These are phyloP conservation scores for Noctua comes DNA, from an alignment of 2,888 invertebrate species.

Conservation along the genomic window DNA sequence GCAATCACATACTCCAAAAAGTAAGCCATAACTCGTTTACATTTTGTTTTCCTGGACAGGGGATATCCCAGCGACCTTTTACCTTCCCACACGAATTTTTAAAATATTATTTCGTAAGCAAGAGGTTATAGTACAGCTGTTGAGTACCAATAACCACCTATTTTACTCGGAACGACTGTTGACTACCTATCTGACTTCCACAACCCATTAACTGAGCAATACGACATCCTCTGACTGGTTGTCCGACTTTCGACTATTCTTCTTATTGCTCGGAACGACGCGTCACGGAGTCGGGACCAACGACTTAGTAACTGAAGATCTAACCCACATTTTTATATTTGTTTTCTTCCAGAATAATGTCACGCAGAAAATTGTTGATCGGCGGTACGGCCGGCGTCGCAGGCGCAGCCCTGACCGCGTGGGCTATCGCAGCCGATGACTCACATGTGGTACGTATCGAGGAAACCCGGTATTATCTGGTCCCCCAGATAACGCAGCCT, in stretches of 20 bases:
- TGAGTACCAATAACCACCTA: not conserved
- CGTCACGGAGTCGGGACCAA: not conserved
- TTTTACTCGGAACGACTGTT: not conserved
- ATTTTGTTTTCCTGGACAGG: not conserved
- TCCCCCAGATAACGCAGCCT: conserved; percentile 41
- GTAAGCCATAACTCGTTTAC: not conserved
- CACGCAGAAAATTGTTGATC: conserved; percentile 90
- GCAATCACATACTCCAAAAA: not conserved
- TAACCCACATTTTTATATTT: not conserved
- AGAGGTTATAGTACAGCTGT: not conserved
- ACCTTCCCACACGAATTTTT: not conserved
- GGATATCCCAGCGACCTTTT: not conserved
- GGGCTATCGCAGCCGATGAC: conserved; percentile 91
- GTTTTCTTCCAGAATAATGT: conserved; percentile 85
- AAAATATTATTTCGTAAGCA: not conserved
- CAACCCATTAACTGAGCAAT: not conserved
- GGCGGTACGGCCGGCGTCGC: conserved; percentile 91
- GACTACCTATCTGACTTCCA: not conserved
- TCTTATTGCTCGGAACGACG: not conserved
- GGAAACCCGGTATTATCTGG: conserved; percentile 51
- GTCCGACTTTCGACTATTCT: not conserved
- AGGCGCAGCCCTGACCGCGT: conserved; percentile 91
- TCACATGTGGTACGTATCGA: conserved; percentile 80
- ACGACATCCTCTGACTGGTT: not conserved
- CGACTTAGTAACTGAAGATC: not conserved